Base-by-base conservation (phyloP, 1,140 invertebrate genomes). In the Bombyx mandarina region DNA sequence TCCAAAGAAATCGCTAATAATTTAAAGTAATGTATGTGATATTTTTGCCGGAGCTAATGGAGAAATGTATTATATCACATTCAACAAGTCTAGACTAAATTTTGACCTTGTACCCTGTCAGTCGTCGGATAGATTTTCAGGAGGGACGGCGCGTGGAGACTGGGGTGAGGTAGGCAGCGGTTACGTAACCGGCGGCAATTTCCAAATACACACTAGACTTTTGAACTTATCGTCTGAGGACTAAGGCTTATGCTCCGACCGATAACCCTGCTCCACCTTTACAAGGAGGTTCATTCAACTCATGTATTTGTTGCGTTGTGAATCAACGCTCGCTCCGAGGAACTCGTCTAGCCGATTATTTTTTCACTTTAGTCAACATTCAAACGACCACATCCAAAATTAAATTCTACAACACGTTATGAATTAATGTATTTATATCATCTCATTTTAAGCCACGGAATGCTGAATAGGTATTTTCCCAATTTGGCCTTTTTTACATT, bases 241-340 rank as follows among this genome's bases (percentile, higher is more conserved):
- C 77, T 62, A 63, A 64, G 69, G 67, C 67, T 69, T 65, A 66
- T 67, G 63, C 63, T 65, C 71, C 73, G 75, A 71, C 58, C 77
- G 68, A 73, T 82, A 71, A 80, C 75, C 73, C 69, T 67, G 66
- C 54, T 57, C 58, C 62, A 75, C 66, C 66, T 75, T 69, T 67
- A 67, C 67, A 67, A 66, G 63, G 56, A 65, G 68, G 76, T 68
- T 67, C 78, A 63, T 78, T 77, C 68, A 72, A 66, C 75, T 71
- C 54, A 46, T 50, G 55, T 43, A 42, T 45, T 48, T 53, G 57
- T 50, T 43, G 62, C 57, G 44, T 58, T 42, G 46, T 54, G 48
- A 56, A 35, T 35, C 55, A 58, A 62, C 52, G 52, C 43, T 49
- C 56, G 48, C 52, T 43, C 56, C 59, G 47, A 51, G 57, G 22